These are phyloP conservation scores for Oreohelix idahoensis DNA, from an alignment of 1,140 invertebrate genomes.

Conservation along the genomic window DNA sequence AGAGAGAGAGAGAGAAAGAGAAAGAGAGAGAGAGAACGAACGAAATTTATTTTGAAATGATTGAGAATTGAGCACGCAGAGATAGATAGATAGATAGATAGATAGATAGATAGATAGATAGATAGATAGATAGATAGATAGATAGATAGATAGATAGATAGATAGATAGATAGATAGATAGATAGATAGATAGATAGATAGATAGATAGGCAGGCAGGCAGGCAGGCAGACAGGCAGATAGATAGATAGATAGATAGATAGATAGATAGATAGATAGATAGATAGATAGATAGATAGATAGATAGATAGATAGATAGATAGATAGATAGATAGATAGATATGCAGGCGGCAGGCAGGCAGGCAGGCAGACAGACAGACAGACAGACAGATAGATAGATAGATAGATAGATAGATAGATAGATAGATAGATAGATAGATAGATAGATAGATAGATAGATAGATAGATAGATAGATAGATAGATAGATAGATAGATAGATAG, in stretches of 20 bases:
- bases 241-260: background rate
- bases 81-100: no score
- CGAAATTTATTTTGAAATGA: no score
- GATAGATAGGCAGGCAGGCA: no score
- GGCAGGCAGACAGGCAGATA: background rate
- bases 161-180: background rate
- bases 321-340: background rate
- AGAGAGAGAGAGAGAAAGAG: no score
- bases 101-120: background rate
- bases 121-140: background rate
- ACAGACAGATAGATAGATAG: background rate
- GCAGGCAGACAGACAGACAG: background rate
- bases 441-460: conserved; percentile 8
- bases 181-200: background rate
- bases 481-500: conserved; percentile 1
- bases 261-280: background rate
- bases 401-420: background rate
- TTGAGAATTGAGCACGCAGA: no score
- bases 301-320: background rate
- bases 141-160: background rate
- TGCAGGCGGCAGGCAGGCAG: background rate
- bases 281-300: background rate
- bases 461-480: conserved; percentile 16
- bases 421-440: conserved; percentile 12
- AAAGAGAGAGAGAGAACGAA: no score